A percentile compares a stretch with the other conserved stretches of the same genome.
Conservation (phyloP, 2,888 invertebrate species). For the Agrotis clavis region DNA sequence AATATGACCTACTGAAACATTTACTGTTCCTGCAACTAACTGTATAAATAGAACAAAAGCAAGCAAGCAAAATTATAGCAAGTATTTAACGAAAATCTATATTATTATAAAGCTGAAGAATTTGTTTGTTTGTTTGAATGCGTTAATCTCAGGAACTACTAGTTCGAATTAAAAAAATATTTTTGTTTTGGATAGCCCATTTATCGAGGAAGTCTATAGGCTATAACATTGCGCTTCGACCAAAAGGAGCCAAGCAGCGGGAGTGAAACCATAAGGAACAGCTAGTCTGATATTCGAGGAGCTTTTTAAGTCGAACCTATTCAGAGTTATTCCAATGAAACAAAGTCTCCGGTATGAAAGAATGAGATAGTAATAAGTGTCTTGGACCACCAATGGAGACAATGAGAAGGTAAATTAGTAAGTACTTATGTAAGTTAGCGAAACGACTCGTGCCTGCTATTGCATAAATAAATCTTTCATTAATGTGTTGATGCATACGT, state of each 20-base stretch:
- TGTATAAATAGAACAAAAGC: neutral
- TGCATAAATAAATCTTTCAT: slow-evolving; percentile 68
- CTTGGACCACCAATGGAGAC: slow-evolving; percentile 48
- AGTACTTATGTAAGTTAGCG: slow-evolving; percentile 18
- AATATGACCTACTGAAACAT: slow-evolving; percentile 52
- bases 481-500: slow-evolving; percentile 16
- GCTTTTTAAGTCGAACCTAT: too few relatives aligned
- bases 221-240: too few relatives aligned
- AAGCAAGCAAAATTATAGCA: neutral
- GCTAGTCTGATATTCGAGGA: too few relatives aligned
- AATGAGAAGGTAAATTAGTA: slow-evolving; percentile 31
- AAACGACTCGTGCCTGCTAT: slow-evolving; percentile 65
- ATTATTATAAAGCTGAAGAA: too few relatives aligned
- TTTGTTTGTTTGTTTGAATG: too few relatives aligned
- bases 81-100: neutral
- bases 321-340: neutral
- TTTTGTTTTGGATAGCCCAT: too few relatives aligned
- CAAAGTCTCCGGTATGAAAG: neutral
- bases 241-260: too few relatives aligned
- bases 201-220: too few relatives aligned
- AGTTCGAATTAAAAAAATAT: too few relatives aligned
- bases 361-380: neutral
- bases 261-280: too few relatives aligned
- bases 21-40: slow-evolving; percentile 25
- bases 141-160: too few relatives aligned